Base-by-base conservation (phyloP, 2,113 vertebrate species). In the Lepisosteus osseus region DNA sequence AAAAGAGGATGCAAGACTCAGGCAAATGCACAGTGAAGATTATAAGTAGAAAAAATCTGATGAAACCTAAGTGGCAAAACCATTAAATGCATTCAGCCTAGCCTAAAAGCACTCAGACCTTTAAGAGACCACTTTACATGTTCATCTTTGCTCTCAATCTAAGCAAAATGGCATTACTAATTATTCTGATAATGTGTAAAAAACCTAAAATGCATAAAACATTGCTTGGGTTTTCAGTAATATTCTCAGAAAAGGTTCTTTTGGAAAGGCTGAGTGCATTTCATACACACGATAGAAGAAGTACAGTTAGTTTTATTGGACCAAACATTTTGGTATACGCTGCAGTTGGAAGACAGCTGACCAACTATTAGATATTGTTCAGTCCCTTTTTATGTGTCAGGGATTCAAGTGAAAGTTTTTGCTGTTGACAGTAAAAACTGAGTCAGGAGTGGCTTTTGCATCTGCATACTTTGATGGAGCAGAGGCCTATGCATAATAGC, bases 401-500 rank as follows among this genome's bases (percentile, higher is more conserved):
- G 14, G 61, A 29, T 68, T 51, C 3, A 61, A 57, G n/a, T 62
- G 17, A 47, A 9, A 57, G 11, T 44, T 78, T 75, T 74, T 73
- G 79, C 76, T 71, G 75, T 68, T n/a, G n/a, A 11, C 11, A 59
- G n/a, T 12, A 13, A 59, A n/a, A 29, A 29, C 29, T 29, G 29
- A 29, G 29, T 29, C 29, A 29, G 29, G 29, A 29, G 29, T 29
- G 29, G 29, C 29, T 29, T 29, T 29, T 29, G 29, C 29, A 29
- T 29, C 29, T 29, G 29, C 56, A 59, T 12, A 59, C 7, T 68
- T 43, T 54, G 0, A 40, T 14, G 51, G 54, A 44, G 63, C 55
- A 6, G 55, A 65, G 73, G 70, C 64, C 42, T 76, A 69, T 67
- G 61, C 41, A 66, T 54, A 78, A 67, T 65, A 75, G 81, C 74